A percentile compares a stretch with the other conserved stretches of the same genome.
These are phyloP conservation scores for Chouioia cunea DNA, from an alignment of 2,888 invertebrate species.

Conservation along the genomic window DNA sequence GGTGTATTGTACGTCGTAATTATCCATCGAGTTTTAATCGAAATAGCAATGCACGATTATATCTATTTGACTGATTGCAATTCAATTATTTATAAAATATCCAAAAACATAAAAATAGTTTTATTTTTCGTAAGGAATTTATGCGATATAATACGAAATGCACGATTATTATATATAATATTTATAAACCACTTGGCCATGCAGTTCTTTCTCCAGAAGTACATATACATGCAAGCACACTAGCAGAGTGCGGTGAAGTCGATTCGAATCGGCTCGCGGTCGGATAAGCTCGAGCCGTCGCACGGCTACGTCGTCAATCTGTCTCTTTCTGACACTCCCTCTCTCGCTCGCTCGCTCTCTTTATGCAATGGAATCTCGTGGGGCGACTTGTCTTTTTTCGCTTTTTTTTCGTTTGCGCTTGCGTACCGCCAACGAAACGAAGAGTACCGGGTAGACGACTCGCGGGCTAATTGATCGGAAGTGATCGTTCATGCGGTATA, in stretches of 20 bases:
- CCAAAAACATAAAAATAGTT: too few relatives aligned
- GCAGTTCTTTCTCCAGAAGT: background rate
- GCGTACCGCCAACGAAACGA: conserved; percentile 28
- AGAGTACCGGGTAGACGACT: conserved; percentile 11
- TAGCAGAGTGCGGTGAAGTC: conserved; percentile 44
- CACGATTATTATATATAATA: too few relatives aligned
- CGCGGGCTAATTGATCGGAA: conserved; percentile 35
- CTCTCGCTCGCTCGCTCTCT: conserved; percentile 17
- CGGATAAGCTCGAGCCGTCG: conserved; percentile 50
- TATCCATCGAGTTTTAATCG: too few relatives aligned
- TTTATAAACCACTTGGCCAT: background rate
- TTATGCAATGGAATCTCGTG: conserved; percentile 30
- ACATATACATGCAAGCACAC: background rate
- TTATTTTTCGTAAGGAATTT: too few relatives aligned
- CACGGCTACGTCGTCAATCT: conserved; percentile 16
- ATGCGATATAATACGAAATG: too few relatives aligned
- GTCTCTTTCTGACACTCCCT: background rate
- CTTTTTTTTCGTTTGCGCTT: background rate
- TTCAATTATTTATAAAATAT: too few relatives aligned
- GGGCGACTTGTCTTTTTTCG: background rate
- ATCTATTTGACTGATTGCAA: too few relatives aligned
- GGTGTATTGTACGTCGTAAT: too few relatives aligned
- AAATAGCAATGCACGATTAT: too few relatives aligned
- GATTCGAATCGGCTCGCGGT: conserved; percentile 53
- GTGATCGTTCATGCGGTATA: conserved; percentile 24